Percentiles rank a stretch among this genome's conserved stretches.
Conservation (phyloP, 2,113 vertebrate genomes). For the Asarcornis scutulata region DNA sequence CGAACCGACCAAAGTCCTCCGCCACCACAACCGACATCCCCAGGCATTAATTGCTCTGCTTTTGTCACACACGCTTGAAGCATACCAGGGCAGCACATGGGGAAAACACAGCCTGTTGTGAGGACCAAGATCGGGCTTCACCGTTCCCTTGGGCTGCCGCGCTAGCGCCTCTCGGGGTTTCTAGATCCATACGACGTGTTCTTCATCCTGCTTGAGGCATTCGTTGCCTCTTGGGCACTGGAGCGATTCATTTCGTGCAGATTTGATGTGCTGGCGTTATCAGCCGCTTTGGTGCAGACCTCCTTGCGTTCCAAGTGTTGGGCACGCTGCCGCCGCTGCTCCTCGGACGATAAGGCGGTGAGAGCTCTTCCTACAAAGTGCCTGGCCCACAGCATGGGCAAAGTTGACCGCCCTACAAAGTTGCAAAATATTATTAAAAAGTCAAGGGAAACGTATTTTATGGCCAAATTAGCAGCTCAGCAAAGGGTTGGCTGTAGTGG, state of each 20-base stretch:
- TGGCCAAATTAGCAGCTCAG: slow-evolving; percentile 20
- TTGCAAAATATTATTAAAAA: slow-evolving; percentile 13
- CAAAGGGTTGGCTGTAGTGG: background rate
- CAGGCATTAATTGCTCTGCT: background rate
- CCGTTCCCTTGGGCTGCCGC: background rate
- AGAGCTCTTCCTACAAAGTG: background rate
- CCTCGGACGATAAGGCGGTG: background rate
- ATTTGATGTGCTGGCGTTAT: background rate
- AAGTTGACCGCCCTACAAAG: background rate
- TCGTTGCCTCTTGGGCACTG: background rate
- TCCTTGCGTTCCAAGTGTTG: background rate
- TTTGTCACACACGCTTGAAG: background rate
- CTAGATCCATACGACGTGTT: background rate
- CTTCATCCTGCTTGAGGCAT: background rate
- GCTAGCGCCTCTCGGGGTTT: background rate
- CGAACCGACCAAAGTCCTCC: background rate
- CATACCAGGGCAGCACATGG: background rate
- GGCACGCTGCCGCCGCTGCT: background rate
- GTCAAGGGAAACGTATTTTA: background rate
- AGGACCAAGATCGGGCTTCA: background rate
- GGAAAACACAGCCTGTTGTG: background rate
- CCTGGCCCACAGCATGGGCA: background rate
- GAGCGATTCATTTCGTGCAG: background rate
- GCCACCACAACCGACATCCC: background rate
- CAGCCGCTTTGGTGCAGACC: background rate